phyloP scores from a whole-genome alignment of 2,888 invertebrate species.

The Rhingia campestris region DNA sequence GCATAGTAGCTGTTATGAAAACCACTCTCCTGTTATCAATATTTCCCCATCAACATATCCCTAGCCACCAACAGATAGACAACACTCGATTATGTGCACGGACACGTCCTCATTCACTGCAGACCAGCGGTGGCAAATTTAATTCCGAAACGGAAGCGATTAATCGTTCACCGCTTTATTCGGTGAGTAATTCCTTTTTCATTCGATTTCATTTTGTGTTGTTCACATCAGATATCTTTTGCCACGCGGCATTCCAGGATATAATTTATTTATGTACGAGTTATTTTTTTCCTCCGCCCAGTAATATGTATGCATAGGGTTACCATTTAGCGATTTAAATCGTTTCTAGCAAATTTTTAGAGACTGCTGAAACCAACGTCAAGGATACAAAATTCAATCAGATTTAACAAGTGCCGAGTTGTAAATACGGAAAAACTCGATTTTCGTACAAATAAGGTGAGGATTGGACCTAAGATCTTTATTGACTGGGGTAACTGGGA shows the following conservation, averaged over 20 bases:
- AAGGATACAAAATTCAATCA: too few species aligned
- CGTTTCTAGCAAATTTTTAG: too few species aligned
- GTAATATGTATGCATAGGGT: too few species aligned
- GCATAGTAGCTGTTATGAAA: background rate
- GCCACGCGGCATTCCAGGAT: slow-evolving; percentile 15
- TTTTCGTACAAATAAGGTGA: too few species aligned
- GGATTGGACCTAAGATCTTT: too few species aligned
- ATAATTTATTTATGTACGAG: slow-evolving; percentile 12
- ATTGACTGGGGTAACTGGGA: too few species aligned
- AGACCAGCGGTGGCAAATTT: slow-evolving; percentile 46
- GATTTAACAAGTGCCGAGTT: too few species aligned
- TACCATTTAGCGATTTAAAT: too few species aligned
- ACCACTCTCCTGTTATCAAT: background rate
- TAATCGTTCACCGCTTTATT: slow-evolving; percentile 62
- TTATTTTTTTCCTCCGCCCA: too few species aligned
- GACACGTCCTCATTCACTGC: background rate
- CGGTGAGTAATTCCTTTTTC: slow-evolving; percentile 60
- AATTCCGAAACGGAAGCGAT: slow-evolving; percentile 66
- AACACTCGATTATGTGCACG: slow-evolving; percentile 3
- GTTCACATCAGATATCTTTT: slow-evolving; percentile 35
- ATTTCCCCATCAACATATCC: background rate
- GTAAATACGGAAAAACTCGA: too few species aligned
- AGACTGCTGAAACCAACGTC: too few species aligned
- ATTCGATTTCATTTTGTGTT: slow-evolving; percentile 45
- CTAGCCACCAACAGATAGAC: background rate